Base-by-base conservation (phyloP, 2,113 vertebrate species). In the Eulemur rufifrons region DNA sequence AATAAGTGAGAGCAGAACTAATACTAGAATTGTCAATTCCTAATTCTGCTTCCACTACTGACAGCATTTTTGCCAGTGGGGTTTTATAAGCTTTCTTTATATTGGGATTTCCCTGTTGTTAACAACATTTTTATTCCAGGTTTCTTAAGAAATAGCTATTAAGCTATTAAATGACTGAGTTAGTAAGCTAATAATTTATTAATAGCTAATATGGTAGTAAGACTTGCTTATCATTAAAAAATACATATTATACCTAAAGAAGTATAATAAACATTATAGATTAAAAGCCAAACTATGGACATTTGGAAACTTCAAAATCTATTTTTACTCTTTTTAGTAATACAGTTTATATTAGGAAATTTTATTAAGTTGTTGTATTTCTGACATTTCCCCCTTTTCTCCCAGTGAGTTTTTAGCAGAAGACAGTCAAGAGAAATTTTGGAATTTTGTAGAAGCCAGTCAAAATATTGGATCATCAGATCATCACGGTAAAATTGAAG, bases 381-480 rank as follows among this genome's bases (percentile, higher is more conserved):
- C 92, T 97, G 77, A 93, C 78, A 88, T 97, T 84, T 98, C 21
- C 18, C 7, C 59, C 45, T 96, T 97, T 91, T 97, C 56, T 93
- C 77, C 91, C 97, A 99, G 99, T 98, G 99, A 99, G 98, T 99
- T 99, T 98, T 98, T 99, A 97, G 99, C 99, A 89, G 99, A 99
- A 98, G 99, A 99, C 98, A 99, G 99, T 97, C 99, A 99, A 96
- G 99, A 99, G 96, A 99, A 99, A 97, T 99, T 99, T 97, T 99
- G 99, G 99, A 99, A 98, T 97, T 99, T 99, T 98, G 99, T 99
- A 94, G 99, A 99, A 97, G 98, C 99, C 97, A 99, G 98, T 98
- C 98, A 99, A 97, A 98, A 98, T 97, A 98, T 99, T 97, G 98
- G 98, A 97, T 97, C 98, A 97, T 98, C 99, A 96, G 98, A 99